A percentile compares a stretch with the other conserved stretches of the same genome.
Conservation (phyloP, 2,113 vertebrate species). For the Anas platyrhynchos region DNA sequence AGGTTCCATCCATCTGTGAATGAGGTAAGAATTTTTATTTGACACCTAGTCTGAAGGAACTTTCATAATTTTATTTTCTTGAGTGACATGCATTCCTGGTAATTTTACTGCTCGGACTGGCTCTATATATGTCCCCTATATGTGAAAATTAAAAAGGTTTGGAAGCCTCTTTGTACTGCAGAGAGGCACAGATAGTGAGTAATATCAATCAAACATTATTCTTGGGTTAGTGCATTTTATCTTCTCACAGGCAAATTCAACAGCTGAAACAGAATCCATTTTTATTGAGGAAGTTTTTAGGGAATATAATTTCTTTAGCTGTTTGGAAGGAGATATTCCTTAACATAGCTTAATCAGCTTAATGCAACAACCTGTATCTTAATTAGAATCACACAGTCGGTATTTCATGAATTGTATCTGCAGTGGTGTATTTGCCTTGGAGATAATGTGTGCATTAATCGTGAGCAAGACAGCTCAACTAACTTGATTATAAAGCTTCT, state of each 20-base stretch:
- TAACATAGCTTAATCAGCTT: neutral
- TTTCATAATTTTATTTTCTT: constrained; percentile 13
- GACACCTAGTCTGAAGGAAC: neutral
- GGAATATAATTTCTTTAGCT: neutral
- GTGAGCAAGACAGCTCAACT: neutral
- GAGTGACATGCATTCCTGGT: neutral
- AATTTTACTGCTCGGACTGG: neutral
- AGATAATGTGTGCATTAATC: neutral
- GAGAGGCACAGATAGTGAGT: neutral
- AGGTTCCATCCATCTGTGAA: neutral
- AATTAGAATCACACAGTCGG: neutral
- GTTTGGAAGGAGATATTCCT: neutral
- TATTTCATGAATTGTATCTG: neutral
- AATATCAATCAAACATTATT: neutral
- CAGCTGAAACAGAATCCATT: neutral
- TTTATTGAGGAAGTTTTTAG: neutral
- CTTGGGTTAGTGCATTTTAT: neutral
- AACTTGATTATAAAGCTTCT: neutral
- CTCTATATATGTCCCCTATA: neutral
- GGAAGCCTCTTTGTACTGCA: neutral
- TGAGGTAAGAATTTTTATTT: constrained; percentile 16
- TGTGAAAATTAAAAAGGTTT: neutral
- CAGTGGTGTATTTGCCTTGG: neutral
- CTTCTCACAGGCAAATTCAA: neutral
- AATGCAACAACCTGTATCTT: constrained; percentile 6